Percentiles rank a stretch among this genome's conserved stretches.
phyloP scores from a whole-genome alignment of 2,888 invertebrate genomes.

The Clanis bilineata region DNA sequence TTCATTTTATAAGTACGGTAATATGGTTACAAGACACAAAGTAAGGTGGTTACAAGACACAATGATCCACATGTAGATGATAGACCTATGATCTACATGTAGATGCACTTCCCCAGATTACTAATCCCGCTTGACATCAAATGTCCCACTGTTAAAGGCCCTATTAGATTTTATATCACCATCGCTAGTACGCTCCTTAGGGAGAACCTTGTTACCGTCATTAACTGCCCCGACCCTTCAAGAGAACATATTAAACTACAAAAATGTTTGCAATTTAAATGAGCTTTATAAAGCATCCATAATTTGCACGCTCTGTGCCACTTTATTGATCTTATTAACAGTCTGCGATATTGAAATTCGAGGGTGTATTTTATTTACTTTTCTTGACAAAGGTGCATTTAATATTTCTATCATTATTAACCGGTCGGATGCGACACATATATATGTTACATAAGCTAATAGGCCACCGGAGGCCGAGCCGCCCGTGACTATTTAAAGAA shows the following conservation, averaged over 20 bases:
- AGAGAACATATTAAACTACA: constrained; percentile 58
- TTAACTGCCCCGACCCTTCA: constrained; percentile 55
- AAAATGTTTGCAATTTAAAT: constrained; percentile 59
- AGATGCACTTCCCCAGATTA: constrained; percentile 18
- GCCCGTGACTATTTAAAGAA: too few species aligned
- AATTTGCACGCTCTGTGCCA: neutral
- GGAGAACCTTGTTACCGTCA: constrained; percentile 61
- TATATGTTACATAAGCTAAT: too few species aligned
- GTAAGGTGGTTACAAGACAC: too few species aligned
- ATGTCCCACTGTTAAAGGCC: constrained; percentile 53
- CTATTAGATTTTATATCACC: constrained; percentile 74
- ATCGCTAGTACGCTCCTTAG: constrained; percentile 62
- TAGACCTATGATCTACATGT: constrained; percentile 16
- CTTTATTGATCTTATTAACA: neutral
- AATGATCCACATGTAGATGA: constrained; percentile 10
- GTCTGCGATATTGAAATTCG: neutral
- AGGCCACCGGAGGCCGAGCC: too few species aligned
- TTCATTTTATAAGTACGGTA: too few species aligned
- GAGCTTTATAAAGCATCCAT: constrained; percentile 26
- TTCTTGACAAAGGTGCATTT: neutral
- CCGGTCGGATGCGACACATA: too few species aligned
- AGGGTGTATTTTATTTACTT: neutral
- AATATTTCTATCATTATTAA: too few species aligned
- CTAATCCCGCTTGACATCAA: constrained; percentile 35
- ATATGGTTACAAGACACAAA: too few species aligned